Conservation (phyloP, 2,113 vertebrate genomes). For the Leucosticte australis region DNA sequence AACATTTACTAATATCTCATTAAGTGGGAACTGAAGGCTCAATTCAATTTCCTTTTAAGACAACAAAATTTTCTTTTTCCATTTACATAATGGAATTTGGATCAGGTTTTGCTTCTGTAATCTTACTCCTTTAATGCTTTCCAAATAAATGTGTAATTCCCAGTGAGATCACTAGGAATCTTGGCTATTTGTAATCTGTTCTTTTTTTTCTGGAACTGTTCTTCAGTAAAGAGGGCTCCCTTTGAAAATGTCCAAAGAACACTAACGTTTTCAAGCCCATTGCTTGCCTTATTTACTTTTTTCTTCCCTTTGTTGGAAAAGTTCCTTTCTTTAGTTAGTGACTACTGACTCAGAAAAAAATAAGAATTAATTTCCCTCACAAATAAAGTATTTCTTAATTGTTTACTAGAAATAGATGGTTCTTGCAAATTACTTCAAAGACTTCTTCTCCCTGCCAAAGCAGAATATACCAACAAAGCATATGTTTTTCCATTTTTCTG, state of each 20-base stretch:
- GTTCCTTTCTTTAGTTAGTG: background rate
- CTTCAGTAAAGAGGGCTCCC: background rate
- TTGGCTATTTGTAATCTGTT: background rate
- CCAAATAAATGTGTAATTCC: conserved; percentile 22
- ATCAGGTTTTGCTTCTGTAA: background rate
- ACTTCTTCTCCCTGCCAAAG: background rate
- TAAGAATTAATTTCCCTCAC: background rate
- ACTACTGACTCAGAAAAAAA: background rate
- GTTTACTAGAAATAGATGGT: background rate
- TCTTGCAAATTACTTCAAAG: background rate
- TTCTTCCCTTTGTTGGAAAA: background rate
- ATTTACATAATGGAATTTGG: conserved; percentile 31
- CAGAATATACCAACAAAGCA: background rate
- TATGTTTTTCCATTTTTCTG: background rate
- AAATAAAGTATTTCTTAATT: background rate
- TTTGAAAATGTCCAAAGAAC: background rate
- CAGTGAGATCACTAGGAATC: conserved; percentile 20
- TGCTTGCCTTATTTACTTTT: background rate
- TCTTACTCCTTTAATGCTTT: background rate
- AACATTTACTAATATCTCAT: background rate
- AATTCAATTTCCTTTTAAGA: conserved; percentile 16
- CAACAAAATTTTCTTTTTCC: background rate
- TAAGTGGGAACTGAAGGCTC: background rate
- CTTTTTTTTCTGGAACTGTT: background rate
- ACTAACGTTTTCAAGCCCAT: background rate